These are phyloP conservation scores for Pocillopora meandrina DNA, from an alignment of 92 coral and sea anemone species.

Conservation along the genomic window DNA sequence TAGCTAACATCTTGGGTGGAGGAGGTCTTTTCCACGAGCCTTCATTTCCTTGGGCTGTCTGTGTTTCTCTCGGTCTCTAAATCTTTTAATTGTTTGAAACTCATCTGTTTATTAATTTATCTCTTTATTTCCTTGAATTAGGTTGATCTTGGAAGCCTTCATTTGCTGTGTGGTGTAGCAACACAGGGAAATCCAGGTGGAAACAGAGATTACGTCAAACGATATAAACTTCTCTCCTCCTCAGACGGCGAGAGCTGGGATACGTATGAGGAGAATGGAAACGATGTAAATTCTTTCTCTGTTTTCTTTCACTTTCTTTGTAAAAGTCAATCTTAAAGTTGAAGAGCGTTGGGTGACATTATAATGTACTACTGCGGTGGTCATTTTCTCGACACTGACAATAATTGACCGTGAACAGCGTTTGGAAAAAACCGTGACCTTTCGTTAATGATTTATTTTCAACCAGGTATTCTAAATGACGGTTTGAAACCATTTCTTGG, in stretches of 20 bases:
- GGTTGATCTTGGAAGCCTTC: slow-evolving; percentile 74
- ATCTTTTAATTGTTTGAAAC: too few relatives aligned
- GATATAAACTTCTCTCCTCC: slow-evolving; percentile 69
- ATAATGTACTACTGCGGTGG: too few relatives aligned
- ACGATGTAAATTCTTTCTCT: slow-evolving; percentile 45
- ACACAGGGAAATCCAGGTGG: slow-evolving; percentile 88
- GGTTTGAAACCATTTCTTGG: neutral
- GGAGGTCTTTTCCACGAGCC: too few relatives aligned
- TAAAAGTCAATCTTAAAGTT: too few relatives aligned
- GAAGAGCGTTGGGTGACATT: too few relatives aligned
- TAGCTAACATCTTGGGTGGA: too few relatives aligned
- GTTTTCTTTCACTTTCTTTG: neutral
- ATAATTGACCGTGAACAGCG: too few relatives aligned
- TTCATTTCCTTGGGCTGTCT: too few relatives aligned
- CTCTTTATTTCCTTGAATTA: neutral
- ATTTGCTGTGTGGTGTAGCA: slow-evolving; percentile 77
- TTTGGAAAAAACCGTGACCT: too few relatives aligned
- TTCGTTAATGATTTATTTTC: too few relatives aligned
- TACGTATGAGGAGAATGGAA: slow-evolving; percentile 71
- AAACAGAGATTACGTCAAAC: slow-evolving; percentile 78
- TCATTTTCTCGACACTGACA: neutral
- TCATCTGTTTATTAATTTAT: neutral
- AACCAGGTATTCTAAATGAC: neutral
- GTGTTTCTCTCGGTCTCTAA: too few relatives aligned
- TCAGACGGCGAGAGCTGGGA: slow-evolving; percentile 71